phyloP scores from a whole-genome alignment of 2,113 vertebrate species.

The Ovibos moschatus region DNA sequence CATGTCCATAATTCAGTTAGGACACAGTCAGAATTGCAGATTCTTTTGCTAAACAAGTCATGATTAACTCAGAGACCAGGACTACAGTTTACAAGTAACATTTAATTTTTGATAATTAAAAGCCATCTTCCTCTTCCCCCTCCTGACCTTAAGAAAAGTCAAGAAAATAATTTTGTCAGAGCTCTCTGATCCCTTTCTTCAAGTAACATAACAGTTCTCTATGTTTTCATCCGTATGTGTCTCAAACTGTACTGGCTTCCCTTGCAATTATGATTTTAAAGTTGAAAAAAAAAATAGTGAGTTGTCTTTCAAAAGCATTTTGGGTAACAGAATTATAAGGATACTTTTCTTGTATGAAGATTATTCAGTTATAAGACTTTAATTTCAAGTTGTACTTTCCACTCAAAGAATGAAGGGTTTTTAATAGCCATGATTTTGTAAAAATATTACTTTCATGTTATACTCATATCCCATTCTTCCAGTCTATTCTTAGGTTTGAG shows the following conservation, averaged over 20 bases:
- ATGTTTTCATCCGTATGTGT: background rate
- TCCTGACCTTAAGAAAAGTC: background rate
- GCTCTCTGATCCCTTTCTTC: background rate
- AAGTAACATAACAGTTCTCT: background rate
- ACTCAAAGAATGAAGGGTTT: background rate
- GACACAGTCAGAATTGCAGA: background rate
- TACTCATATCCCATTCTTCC: background rate
- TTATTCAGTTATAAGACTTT: background rate
- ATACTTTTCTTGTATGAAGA: background rate
- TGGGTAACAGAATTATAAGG: background rate
- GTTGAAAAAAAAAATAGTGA: background rate
- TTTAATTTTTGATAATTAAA: conserved; percentile 15
- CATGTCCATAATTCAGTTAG: background rate
- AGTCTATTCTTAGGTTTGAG: background rate
- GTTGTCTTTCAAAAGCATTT: background rate
- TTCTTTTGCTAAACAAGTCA: background rate
- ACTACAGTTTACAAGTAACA: background rate
- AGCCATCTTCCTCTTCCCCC: background rate
- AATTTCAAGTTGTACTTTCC: background rate
- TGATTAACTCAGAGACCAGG: background rate
- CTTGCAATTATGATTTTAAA: background rate
- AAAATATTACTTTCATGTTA: conserved; percentile 12
- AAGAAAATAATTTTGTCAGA: conserved; percentile 10
- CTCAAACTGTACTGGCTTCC: background rate
- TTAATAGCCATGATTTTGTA: background rate